Evolutionary conservation across 2,797 vertebrate genomes (phyloP), one percentile per base, ranked within the genome.

Genomic region (Schizopygopsis pylzovi): DNA sequence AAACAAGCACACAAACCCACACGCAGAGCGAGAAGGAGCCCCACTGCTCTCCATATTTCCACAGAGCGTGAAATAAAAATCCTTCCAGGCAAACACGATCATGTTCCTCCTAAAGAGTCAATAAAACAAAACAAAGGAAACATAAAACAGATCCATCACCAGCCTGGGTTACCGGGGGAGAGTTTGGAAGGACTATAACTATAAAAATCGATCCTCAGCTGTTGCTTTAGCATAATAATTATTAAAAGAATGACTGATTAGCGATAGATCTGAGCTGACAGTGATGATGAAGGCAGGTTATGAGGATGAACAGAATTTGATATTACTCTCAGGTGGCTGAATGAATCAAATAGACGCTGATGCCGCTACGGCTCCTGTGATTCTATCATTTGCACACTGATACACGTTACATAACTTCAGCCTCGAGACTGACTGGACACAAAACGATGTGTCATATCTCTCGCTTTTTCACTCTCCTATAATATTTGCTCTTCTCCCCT

Each of bases 401-500:
- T 61, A 33, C 16, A 47, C 8, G 20, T 85, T 88, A 88, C 59
- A 81, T 88, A 88, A 86, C 83, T 68, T 68, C 85, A 84, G 65
- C 79, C 65, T 59, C 15, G 83, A 81, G 81, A 88, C 83, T 16
- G 49, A 83, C 61, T 63, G 70, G 61, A 83, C 82, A 84, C 71
- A 88, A 84, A 88, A 82, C 63, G 76, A 80, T 88, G 85, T 84
- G 83, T 90, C 87, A 88, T 83, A 41, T 20, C 41, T 78, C 52
- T 56, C 52, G 22, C 49, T 63, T 63, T 54, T 41, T 63, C 81
- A 77, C 33, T 22, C 63, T 49, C 16, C 25, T 11, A 4, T 80
- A 49, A 80, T 67, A 67, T 80, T 80, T 79, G 39, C 70, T 83
- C 65, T 54, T 71, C 67, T 61, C 16, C 81, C 43, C 54, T 72